These are phyloP conservation scores for Coregonus suidteri DNA, from an alignment of 2,797 vertebrate genomes.

Conservation along the genomic window DNA sequence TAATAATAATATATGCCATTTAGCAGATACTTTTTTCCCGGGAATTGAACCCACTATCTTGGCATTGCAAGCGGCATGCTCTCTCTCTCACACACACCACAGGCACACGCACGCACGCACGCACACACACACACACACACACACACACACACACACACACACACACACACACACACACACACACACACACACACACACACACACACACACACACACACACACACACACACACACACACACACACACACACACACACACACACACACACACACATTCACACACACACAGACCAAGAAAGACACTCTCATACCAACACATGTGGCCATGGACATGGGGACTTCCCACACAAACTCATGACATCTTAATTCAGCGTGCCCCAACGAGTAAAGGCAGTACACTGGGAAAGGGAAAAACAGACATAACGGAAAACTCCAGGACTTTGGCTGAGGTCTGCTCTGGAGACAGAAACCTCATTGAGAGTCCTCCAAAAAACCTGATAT, in stretches of 20 bases:
- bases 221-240: constrained; percentile 5
- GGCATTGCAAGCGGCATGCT: too few relatives aligned
- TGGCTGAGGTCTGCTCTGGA: constrained; percentile 66
- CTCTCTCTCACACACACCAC: neutral
- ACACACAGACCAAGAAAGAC: constrained; percentile 9
- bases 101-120: neutral
- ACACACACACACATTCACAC: constrained; percentile 43
- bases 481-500: constrained; percentile 58
- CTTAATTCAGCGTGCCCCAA: constrained; percentile 53
- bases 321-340: constrained; percentile 58
- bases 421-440: constrained; percentile 49
- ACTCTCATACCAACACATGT: constrained; percentile 34
- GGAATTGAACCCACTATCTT: too few relatives aligned
- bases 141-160: constrained; percentile 15
- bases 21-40: too few relatives aligned
- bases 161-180: neutral
- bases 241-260: constrained; percentile 20
- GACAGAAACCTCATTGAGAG: constrained; percentile 47
- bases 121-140: neutral
- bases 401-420: neutral
- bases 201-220: constrained; percentile 23
- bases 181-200: neutral
- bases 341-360: constrained; percentile 58
- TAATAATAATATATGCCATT: too few relatives aligned
- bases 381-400: constrained; percentile 32